Conservation (phyloP, 2,888 invertebrate species). For the Amphipyra berbera region DNA sequence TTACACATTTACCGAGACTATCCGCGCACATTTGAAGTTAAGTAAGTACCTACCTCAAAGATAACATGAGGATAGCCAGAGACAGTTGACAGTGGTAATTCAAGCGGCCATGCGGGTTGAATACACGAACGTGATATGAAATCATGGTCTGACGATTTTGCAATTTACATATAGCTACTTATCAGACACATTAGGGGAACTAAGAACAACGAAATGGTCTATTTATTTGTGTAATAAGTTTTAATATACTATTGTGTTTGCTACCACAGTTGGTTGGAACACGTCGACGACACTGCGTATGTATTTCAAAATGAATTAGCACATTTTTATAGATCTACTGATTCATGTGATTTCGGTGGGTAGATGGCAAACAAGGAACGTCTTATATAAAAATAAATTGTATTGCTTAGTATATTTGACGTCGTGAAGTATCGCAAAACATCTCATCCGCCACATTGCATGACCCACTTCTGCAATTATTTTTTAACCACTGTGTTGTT, state of each 20-base stretch:
- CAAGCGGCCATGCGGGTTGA: constrained; percentile 15
- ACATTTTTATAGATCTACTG: constrained; percentile 8
- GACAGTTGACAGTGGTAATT: neutral
- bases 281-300: constrained; percentile 2
- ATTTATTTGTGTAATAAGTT: constrained; percentile 40
- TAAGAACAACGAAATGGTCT: constrained; percentile 20
- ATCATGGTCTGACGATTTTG: constrained; percentile 35
- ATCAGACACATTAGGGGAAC: constrained; percentile 24
- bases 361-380: constrained; percentile 4
- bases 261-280: constrained; percentile 14
- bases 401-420: too few relatives aligned
- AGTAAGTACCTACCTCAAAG: neutral
- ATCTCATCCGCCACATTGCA: constrained; percentile 23
- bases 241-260: constrained; percentile 42
- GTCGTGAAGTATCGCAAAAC: constrained; percentile 9
- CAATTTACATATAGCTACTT: constrained; percentile 29
- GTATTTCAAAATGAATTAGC: constrained; percentile 35
- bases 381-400: neutral
- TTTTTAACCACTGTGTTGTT: constrained; percentile 45
- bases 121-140: constrained; percentile 21
- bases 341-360: neutral
- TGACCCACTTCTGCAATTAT: constrained; percentile 56
- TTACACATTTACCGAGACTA: neutral
- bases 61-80: constrained; percentile 4
- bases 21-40: neutral